phyloP scores from a whole-genome alignment of 2,888 invertebrate species.

The Nebria brevicollis region DNA sequence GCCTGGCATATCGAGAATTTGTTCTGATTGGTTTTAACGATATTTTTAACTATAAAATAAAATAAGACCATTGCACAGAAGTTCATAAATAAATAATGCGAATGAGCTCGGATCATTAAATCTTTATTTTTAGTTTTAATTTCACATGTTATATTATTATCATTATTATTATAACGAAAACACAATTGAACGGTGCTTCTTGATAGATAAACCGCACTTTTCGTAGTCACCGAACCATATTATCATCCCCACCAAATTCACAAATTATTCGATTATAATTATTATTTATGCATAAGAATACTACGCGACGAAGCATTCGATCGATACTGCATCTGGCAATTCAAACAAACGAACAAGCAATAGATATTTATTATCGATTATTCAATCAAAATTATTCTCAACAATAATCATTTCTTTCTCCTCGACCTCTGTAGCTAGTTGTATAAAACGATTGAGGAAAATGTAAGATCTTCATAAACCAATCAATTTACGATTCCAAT shows the following conservation, averaged over 20 bases:
- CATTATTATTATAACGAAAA: slow-evolving; percentile 18
- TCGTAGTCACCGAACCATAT: neutral
- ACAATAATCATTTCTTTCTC: neutral
- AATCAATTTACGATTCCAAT: neutral
- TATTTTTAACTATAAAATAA: slow-evolving; percentile 45
- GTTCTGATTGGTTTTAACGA: slow-evolving; percentile 36
- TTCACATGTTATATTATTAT: slow-evolving; percentile 24
- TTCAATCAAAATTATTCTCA: neutral
- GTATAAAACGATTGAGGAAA: neutral
- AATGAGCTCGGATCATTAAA: slow-evolving; percentile 41
- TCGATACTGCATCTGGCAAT: neutral
- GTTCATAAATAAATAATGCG: slow-evolving; percentile 38
- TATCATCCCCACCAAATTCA: neutral
- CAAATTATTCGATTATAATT: neutral
- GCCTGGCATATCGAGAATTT: slow-evolving; percentile 15
- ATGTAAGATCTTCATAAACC: neutral
- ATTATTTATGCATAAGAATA: no score
- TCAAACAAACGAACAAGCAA: slow-evolving; percentile 1
- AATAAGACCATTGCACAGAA: slow-evolving; percentile 46
- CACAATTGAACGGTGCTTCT: slow-evolving; percentile 37
- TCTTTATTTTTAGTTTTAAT: slow-evolving; percentile 23
- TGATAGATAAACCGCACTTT: slow-evolving; percentile 4
- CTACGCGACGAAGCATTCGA: neutral
- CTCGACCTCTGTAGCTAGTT: neutral
- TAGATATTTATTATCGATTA: neutral